These are phyloP conservation scores for Serrognathus titanus DNA, from an alignment of 2,888 invertebrate species.

Conservation along the genomic window DNA sequence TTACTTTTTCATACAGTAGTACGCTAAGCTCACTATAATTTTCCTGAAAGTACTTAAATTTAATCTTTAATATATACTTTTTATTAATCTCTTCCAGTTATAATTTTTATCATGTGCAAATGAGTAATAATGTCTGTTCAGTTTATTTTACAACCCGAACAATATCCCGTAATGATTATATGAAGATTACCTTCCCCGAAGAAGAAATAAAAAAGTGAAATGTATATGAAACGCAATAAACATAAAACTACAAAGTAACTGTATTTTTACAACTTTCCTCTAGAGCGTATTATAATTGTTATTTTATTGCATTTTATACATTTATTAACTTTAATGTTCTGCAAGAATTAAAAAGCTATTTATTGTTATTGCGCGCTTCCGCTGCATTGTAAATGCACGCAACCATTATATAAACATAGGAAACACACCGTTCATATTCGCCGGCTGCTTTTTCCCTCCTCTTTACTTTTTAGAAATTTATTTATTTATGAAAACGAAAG, in stretches of 20 bases:
- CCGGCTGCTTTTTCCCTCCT: conserved; percentile 8
- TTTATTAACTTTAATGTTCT: conserved; percentile 11
- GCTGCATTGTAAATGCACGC: conserved; percentile 38
- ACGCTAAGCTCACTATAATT: no score
- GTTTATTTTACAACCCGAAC: no score
- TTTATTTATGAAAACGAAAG: conserved; percentile 16
- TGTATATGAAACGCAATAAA: conserved; percentile 5
- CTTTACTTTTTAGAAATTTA: conserved; percentile 34
- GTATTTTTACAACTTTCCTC: conserved; percentile 7
- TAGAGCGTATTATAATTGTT: conserved; percentile 15
- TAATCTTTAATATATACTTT: no score
- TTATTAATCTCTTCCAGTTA: no score
- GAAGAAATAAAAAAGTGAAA: conserved; percentile 4
- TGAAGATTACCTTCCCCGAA: neutral
- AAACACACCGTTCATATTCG: conserved; percentile 29
- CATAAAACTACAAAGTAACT: neutral
- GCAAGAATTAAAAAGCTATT: conserved; percentile 33
- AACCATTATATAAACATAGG: conserved; percentile 39
- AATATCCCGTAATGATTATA: no score
- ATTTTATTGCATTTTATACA: conserved; percentile 10
- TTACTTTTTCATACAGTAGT: no score
- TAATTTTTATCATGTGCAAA: no score
- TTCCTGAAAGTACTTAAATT: no score
- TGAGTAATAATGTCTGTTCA: no score
- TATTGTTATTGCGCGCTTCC: conserved; percentile 37